A percentile compares a stretch with the other conserved stretches of the same genome.
Conservation (phyloP, 2,113 vertebrate genomes). For the Bombycilla garrulus region DNA sequence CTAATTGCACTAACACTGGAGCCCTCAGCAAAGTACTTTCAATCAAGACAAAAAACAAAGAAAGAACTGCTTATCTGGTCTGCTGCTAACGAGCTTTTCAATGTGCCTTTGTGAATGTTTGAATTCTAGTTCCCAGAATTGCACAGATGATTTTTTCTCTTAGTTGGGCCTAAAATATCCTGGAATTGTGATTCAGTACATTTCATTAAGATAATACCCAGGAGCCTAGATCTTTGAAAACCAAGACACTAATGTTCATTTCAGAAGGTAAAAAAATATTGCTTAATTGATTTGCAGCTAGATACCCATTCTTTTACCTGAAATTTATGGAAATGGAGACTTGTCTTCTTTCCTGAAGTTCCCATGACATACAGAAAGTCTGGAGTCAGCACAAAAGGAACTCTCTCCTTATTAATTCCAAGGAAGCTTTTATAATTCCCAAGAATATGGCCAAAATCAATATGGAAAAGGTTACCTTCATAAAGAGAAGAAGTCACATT, state of each 20-base stretch:
- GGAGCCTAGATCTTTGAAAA: neutral
- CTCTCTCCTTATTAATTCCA: constrained; percentile 97
- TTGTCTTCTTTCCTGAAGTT: constrained; percentile 92
- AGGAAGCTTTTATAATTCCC: constrained; percentile 99
- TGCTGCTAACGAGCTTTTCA: neutral
- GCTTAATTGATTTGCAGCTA: neutral
- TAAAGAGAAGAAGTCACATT: constrained; percentile 24
- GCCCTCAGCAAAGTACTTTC: neutral
- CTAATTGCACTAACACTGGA: neutral
- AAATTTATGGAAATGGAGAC: constrained; percentile 93
- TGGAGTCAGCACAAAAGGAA: constrained; percentile 96
- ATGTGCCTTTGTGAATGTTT: neutral
- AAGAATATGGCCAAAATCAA: constrained; percentile 99
- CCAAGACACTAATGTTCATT: neutral
- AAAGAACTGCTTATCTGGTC: neutral
- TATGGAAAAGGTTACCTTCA: constrained; percentile 96
- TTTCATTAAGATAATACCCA: neutral
- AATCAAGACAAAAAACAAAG: neutral
- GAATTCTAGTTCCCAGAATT: neutral
- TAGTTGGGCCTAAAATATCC: neutral
- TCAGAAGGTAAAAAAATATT: neutral
- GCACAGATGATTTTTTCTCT: neutral
- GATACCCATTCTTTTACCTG: constrained; percentile 80
- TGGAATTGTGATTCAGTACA: neutral
- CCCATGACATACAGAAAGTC: constrained; percentile 99